Base-by-base conservation (phyloP, 2,113 vertebrate genomes). In the Fukomys damarensis region DNA sequence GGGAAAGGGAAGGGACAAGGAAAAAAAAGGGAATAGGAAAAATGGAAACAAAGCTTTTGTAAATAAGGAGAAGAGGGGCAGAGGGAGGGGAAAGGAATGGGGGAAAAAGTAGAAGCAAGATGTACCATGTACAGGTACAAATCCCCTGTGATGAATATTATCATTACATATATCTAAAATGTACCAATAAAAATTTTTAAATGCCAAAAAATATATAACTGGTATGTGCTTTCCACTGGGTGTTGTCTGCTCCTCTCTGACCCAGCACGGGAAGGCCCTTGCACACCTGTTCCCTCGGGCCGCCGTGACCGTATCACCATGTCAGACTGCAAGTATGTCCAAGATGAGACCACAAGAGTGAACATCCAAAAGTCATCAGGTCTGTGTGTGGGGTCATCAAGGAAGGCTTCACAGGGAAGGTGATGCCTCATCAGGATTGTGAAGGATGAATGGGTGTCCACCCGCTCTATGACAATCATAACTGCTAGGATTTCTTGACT, bases 211-310 rank as follows among this genome's bases (percentile, higher is more conserved):
- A 49, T 5, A 49, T 49, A n/a, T 11, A 20, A 6, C 38, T 28
- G 0, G 1, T 13, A 7, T 3, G 4, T 1, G 4, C 24, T 38
- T 24, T 4, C 30, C 58, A 4, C 72, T 3, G 10, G 49, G 11
- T 0, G 2, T 22, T 24, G 5, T 14, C 8, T 14, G 43, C 35
- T 66, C 28, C 1, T 5, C 46, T 68, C 30, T 26, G 56, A 32
- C 20, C 43, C 16, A 2, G 35, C 0, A 0, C 10, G 3, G 20
- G 20, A 2, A 66, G 16, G 10, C 24, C 0, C 4, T 54, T 41
- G 2, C 14, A 2, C 0, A 10, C 8, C 22, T 43, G 38, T 61
- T 30, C 43, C 49, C 56, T 38, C 12, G 35, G 82, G 56, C 77
- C 56, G 41, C 0, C 4, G 30, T 22, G 20, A 14, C 7, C 1